Evolutionary conservation across 2,888 invertebrate species (phyloP), one percentile per base, ranked within the genome.

Genomic region (Drosophila cognata): DNA sequence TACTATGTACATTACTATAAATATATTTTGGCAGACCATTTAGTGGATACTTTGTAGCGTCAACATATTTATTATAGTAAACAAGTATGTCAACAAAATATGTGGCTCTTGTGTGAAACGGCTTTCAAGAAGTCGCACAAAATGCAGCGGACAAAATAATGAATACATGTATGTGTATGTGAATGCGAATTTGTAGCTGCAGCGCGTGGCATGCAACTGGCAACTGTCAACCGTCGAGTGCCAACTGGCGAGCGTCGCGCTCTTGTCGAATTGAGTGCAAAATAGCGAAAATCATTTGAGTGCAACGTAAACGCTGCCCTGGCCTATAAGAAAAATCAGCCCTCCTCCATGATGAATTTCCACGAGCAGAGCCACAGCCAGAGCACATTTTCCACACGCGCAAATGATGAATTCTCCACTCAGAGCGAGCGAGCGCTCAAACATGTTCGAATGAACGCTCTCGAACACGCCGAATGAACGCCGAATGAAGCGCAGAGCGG

Each of bases 271-370:
- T 64, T 72, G 76, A 77, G 78, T 63, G 81, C 41, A 74, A 74
- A 70, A 65, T 62, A 33, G 62, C 61, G 56, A 77, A 77, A 78
- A 77, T 57, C 62, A 56, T 71, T 81, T 81, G 86, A 86, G 86
- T 79, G 71, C 41, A 89, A 78, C 66, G 31, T 64, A 59, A 62
- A 69, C 55, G n/a, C 21, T 31, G 61, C 29, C 43, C 65, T 88
- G 88, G 91, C 91, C 92, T 91, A 91, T 91, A 91, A 90, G 91
- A 91, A 91, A 91, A 91, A 75, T 81, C 85, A 80, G 87, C 92
- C 89, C 92, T 91, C 89, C 91, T 86, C 85, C 91, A 87, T 91
- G 85, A 91, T 90, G 91, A 86, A 91, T 91, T 91, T 91, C 89
- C 90, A 88, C 74, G 71, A 53, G 28, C 29, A 11, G n/a, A 11